Evolutionary conservation across 2,888 invertebrate species (phyloP), one percentile per base, ranked within the genome.

Genomic region (Gnatocerus cornutus): DNA sequence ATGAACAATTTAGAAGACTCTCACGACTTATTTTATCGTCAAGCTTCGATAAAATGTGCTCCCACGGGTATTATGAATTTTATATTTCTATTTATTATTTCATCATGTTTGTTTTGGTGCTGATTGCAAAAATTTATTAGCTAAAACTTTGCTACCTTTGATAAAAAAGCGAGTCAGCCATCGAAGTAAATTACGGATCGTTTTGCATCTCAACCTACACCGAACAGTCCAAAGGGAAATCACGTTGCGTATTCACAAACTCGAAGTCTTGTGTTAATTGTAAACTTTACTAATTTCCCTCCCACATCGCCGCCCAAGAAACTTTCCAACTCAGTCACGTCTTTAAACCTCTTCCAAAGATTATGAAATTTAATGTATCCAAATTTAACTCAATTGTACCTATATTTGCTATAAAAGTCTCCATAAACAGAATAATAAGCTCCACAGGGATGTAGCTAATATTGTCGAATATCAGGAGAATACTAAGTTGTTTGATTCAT

Each of bases 251-350:
- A 27, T 50, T 9, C 29, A 3, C 3, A 50, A 52, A 14, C 52
- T 33, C 13, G n/a, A 30, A 55, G 39, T 30, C 21, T 50, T 39
- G n/a, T 39, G 37, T 55, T 55, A 55, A 41, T 37, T 39, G 37
- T 55, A 37, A 55, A 55, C 55, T 55, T 55, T 37, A 14, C 16
- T 55, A 39, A 55, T 55, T 39, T 37, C 16, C n/a, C 16, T 29
- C 10, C n/a, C 10, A 10, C 29, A 50, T n/a, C 27, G 1, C 27
- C 8, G 10, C 21, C 3, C 27, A 10, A 10, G 27, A 46, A 16
- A 46, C 3, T 46, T 50, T 27, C 10, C 48, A 9, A 27, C 27
- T 5, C 27, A 29, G 48, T 50, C 48, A 50, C 29, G 27, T 50
- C 3, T 29, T 50, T 50, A 29, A 10, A 6, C 9, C 1, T 2